Evolutionary conservation across 2,797 vertebrate genomes (phyloP), one percentile per base, ranked within the genome.

Genomic region (Acomys russatus): DNA sequence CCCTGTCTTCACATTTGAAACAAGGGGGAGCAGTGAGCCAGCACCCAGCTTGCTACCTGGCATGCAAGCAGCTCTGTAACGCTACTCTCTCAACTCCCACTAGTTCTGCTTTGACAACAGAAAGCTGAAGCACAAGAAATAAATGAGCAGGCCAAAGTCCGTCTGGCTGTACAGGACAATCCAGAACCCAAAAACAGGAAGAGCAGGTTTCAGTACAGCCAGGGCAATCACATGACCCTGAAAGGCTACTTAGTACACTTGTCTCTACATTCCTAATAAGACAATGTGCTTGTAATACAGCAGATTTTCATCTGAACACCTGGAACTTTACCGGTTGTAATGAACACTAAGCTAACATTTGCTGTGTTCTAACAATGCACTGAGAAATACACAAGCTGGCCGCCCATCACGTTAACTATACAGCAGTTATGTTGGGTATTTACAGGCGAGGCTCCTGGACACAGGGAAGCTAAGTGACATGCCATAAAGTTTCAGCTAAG

Each of bases 361-460:
- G 14, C 44, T 14, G 38, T 3, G 3, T 10, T 51, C 94, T 76
- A 9, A n/a, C 70, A 64, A 0, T 0, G 18, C 3, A 3, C 22
- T 0, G 6, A 54, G 22, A 7, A 30, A 35, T 0, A 11, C 3
- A 0, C 2, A 25, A 6, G 10, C 9, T 20, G 18, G 28, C 56
- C 38, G 44, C 1, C 30, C 1, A 38, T 51, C 30, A 35, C 3
- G 0, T 1, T 12, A 6, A 23, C 10, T 0, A 6, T 0, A 23
- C 0, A 5, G 54, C 33, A 20, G 18, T 10, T 11, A 33, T 3
- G 0, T 10, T 0, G 7, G 61, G 20, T 23, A 0, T 30, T 51
- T 22, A 56, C 2, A 59, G 38, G 35, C 2, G 25, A n/a, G 61
- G 73, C 73, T 6, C 18, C 4, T 1, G 28, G 49, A 59, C 56